Evolutionary conservation across 1,140 invertebrate species (phyloP), one percentile per base, ranked within the genome.

Genomic region (Papilio polytes): DNA sequence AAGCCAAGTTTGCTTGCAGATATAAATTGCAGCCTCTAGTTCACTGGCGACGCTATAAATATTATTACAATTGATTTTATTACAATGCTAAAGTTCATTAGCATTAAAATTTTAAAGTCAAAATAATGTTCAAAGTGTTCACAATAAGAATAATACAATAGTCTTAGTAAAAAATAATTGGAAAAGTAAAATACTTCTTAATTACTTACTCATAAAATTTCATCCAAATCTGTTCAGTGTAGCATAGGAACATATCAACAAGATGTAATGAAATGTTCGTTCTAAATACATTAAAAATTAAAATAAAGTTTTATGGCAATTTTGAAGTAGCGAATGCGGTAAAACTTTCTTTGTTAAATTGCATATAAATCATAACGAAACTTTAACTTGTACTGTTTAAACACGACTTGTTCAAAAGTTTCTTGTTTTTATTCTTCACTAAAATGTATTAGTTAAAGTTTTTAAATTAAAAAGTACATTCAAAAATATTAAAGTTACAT

Each of bases 311-410:
- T 70, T 70, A 31, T 12, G 26, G 26, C 26, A 31, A 70, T 70
- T 70, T 70, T 36, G 31, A 70, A 36, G 63, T 36, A 70, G 63
- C 63, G 63, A 70, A 70, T 70, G 63, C 63, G 63, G 63, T 70
- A 70, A 70, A 70, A 70, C 26, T 70, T 70, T 70, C 63, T 70
- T 70, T 70, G 63, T 31, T 36, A 70, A 70, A 70, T 70, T 70
- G 63, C 26, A 70, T 70, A 70, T 70, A 70, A 70, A 70, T 70
- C 26, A 70, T 36, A 70, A 70, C 63, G 3, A 70, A 70, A 70
- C n/a, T 70, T 63, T 12, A 31, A 70, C 63, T 31, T 70, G 63
- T 31, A 70, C 63, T 70, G 63, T 70, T 70, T 70, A 70, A 70
- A 70, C 63, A 70, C 26, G 63, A 70, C 63, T 70, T 70, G 63